Percentiles rank a stretch among this genome's conserved stretches.
Conservation (phyloP, 2,888 invertebrate species). For the Cotesia congregata region DNA sequence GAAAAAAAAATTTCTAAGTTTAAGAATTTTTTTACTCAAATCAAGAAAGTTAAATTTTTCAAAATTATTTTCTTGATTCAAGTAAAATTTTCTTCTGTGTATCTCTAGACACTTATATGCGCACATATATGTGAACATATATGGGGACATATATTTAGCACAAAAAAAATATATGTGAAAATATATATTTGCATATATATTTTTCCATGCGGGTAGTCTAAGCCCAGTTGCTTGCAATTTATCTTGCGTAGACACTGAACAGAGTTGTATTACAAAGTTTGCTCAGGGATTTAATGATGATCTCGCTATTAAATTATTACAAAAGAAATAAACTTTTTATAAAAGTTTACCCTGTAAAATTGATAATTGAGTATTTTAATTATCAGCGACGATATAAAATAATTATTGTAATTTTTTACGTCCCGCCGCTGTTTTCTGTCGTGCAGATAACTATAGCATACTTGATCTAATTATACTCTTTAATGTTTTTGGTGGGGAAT, state of each 20-base stretch:
- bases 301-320: neutral
- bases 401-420: neutral
- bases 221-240: neutral
- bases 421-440: constrained; percentile 5
- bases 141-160: too few relatives aligned
- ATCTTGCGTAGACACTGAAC: neutral
- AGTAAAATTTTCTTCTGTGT: too few relatives aligned
- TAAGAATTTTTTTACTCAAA: too few relatives aligned
- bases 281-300: neutral
- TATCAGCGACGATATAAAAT: neutral
- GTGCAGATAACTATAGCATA: constrained; percentile 16
- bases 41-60: too few relatives aligned
- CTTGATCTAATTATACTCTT: constrained; percentile 26
- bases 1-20: too few relatives aligned
- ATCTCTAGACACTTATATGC: too few relatives aligned
- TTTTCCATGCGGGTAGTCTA: too few relatives aligned
- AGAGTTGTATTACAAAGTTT: neutral
- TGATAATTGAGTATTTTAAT: neutral
- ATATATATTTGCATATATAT: too few relatives aligned
- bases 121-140: too few relatives aligned
- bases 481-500: neutral
- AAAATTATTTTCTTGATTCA: too few relatives aligned
- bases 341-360: neutral
- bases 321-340: neutral
- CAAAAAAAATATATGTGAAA: too few relatives aligned